Percentiles rank a stretch among this genome's conserved stretches.
phyloP scores from a whole-genome alignment of 2,797 vertebrate genomes.

The Darevskia nairensis region DNA sequence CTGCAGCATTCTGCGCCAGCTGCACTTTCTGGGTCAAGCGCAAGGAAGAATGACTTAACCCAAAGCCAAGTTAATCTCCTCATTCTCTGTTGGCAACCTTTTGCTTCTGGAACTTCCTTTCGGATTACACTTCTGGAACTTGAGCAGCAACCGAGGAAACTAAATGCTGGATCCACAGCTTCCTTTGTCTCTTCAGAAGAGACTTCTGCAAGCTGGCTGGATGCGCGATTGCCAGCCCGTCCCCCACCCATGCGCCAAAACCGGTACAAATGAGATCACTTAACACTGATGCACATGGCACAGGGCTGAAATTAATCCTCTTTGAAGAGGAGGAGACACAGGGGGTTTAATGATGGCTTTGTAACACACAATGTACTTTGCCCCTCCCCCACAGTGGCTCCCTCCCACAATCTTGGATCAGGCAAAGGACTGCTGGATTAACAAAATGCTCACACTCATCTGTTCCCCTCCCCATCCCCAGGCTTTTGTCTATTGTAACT shows the following conservation, averaged over 20 bases:
- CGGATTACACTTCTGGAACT: background rate
- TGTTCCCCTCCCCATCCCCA: background rate
- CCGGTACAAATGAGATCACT: background rate
- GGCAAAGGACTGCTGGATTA: background rate
- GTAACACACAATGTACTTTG: background rate
- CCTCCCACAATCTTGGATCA: fast-evolving
- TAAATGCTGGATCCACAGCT: background rate
- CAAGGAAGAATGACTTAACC: too few relatives aligned
- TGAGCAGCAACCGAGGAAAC: background rate
- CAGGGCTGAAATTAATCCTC: background rate
- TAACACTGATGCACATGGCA: fast-evolving
- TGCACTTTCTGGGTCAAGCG: too few relatives aligned
- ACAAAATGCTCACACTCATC: background rate
- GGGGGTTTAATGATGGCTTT: background rate
- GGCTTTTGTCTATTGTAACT: background rate
- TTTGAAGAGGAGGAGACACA: background rate
- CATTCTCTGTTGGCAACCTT: background rate
- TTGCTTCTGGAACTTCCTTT: background rate
- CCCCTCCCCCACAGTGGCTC: background rate
- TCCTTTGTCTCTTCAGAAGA: background rate
- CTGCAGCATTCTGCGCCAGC: too few relatives aligned
- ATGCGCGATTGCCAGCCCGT: background rate
- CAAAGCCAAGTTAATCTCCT: background rate
- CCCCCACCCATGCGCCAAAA: background rate
- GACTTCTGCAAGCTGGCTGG: background rate